phyloP scores from a whole-genome alignment of 2,888 invertebrate genomes.

The Pharmacophagus antenor region DNA sequence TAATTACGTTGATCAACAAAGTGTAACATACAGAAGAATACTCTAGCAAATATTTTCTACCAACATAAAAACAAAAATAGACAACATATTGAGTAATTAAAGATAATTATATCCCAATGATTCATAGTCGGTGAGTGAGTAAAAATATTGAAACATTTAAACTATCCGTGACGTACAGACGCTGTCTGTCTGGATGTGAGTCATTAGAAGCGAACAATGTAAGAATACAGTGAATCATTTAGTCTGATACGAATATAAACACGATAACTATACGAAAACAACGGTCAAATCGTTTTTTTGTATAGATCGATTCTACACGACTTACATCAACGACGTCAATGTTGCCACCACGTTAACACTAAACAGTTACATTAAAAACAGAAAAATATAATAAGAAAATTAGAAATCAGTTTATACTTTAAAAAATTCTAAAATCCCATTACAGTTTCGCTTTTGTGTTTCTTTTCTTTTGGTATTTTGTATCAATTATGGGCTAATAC shows the following conservation, averaged over 20 bases:
- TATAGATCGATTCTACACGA: neutral
- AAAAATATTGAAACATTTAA: slow-evolving; percentile 36
- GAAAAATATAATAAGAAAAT: too few species aligned
- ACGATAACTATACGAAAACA: neutral
- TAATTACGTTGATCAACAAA: too few species aligned
- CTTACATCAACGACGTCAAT: neutral
- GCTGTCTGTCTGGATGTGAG: slow-evolving; percentile 30
- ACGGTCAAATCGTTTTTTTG: neutral
- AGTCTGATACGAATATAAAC: slow-evolving; percentile 32
- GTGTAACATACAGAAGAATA: too few species aligned
- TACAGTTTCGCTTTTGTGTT: too few species aligned
- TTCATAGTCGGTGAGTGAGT: slow-evolving; percentile 34
- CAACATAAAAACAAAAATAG: too few species aligned
- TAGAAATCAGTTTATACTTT: too few species aligned
- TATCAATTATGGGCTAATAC: too few species aligned
- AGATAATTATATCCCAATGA: slow-evolving; percentile 33
- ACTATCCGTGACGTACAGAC: slow-evolving; percentile 35
- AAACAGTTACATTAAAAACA: too few species aligned
- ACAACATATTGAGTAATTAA: slow-evolving; percentile 9
- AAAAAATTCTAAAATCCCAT: too few species aligned
- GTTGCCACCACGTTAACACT: neutral
- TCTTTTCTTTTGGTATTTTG: too few species aligned
- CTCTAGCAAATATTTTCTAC: too few species aligned
- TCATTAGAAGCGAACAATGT: slow-evolving; percentile 32
- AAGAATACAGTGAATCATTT: slow-evolving; percentile 38